Evolutionary conservation across 1,140 invertebrate species (phyloP).

Genomic region (Lordiphosa stackelbergi): DNA sequence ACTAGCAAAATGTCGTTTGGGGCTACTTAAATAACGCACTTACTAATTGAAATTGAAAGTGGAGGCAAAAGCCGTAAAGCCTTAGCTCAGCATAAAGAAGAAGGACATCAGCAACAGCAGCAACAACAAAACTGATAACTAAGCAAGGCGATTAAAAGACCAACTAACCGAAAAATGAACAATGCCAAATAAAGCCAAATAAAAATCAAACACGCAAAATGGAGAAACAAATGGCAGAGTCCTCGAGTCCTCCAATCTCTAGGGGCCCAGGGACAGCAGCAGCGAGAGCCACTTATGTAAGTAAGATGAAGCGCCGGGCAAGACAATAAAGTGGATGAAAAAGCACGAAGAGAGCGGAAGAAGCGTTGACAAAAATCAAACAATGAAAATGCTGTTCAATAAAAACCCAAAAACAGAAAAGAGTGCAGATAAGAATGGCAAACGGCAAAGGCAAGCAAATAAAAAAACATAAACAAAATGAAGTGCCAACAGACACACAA

Average conservation of each 20-base stretch:
- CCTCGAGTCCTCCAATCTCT: background rate
- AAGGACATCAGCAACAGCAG: background rate
- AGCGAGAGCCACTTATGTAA: constrained; percentile 55
- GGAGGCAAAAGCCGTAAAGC: constrained; percentile 16
- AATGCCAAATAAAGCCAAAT: constrained; percentile 56
- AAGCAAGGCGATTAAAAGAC: constrained; percentile 62
- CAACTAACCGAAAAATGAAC: constrained; percentile 71
- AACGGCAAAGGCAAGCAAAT: constrained; percentile 6
- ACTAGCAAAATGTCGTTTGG: background rate
- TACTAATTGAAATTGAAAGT: constrained; percentile 59
- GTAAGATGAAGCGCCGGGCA: constrained; percentile 33
- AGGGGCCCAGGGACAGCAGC: constrained; percentile 1
- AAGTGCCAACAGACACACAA: constrained; percentile 52
- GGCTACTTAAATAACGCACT: constrained; percentile 35
- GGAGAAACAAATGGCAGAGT: constrained; percentile 48
- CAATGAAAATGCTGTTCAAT: constrained; percentile 64
- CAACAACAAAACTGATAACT: constrained; percentile 16
- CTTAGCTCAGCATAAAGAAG: constrained; percentile 13
- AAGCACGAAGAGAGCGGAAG: constrained; percentile 11
- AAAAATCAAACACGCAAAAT: constrained; percentile 64
- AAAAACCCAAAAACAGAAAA: constrained; percentile 37
- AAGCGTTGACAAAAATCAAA: constrained; percentile 72
- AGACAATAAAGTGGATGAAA: background rate
- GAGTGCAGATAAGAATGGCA: constrained; percentile 19
- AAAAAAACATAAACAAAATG: constrained; percentile 30